Evolutionary conservation across 2,113 vertebrate species (phyloP).

Genomic region (Puntigrus tetrazona): DNA sequence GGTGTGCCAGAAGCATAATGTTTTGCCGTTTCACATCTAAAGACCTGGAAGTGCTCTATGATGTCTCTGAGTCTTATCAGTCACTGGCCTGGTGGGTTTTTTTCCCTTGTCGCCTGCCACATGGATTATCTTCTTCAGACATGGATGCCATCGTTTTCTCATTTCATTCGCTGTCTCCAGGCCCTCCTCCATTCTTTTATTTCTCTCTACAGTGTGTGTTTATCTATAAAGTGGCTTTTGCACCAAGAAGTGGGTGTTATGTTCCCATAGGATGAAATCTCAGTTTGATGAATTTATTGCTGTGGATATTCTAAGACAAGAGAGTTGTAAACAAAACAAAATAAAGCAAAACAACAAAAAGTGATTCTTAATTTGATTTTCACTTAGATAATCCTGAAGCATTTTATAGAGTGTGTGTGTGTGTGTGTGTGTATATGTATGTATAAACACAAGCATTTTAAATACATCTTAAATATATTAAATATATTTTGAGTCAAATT

Average conservation of each 20-base stretch:
- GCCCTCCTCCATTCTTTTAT: slow-evolving; percentile 1
- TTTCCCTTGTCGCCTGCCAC: slow-evolving; percentile 50
- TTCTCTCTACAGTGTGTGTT: slow-evolving; percentile 10
- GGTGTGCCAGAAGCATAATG: not conserved
- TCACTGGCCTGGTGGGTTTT: slow-evolving; percentile 52
- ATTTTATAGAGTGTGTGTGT: no score
- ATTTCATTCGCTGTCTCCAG: not conserved
- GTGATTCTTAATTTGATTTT: not conserved
- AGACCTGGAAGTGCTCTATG: slow-evolving; percentile 6
- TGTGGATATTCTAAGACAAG: not conserved
- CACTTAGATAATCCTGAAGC: no score
- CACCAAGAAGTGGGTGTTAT: slow-evolving; percentile 3
- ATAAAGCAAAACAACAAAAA: not conserved
- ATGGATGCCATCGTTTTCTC: slow-evolving; percentile 37
- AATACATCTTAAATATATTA: not conserved
- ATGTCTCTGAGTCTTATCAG: slow-evolving; percentile 59
- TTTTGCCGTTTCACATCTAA: slow-evolving; percentile 4
- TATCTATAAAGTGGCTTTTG: slow-evolving; percentile 20
- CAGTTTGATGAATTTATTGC: not conserved
- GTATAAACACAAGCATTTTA: not conserved
- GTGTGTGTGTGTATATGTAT: no score
- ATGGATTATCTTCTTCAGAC: slow-evolving; percentile 52
- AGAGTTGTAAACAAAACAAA: not conserved
- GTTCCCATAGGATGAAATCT: not conserved
- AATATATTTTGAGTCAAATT: not conserved